These are phyloP conservation scores for Nylanderia fulva DNA, from an alignment of 1,140 invertebrate species.

Conservation along the genomic window DNA sequence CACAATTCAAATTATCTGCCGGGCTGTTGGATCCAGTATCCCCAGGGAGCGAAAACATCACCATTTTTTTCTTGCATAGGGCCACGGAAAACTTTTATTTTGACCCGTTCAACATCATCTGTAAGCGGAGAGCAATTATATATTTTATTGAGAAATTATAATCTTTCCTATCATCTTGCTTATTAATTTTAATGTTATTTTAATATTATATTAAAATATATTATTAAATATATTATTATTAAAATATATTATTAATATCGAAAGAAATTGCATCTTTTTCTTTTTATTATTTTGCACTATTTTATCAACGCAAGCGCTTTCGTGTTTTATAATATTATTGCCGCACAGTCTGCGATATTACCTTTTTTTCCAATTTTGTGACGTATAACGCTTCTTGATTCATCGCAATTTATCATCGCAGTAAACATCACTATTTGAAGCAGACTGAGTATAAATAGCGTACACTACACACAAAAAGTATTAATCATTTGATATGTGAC, in stretches of 20 bases:
- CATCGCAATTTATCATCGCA: background rate
- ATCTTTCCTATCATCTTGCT: background rate
- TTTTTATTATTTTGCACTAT: no score
- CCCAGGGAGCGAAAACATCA: slow-evolving; percentile 88
- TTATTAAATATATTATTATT: no score
- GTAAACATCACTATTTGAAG: slow-evolving; percentile 20
- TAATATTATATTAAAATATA: no score
- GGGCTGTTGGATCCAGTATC: slow-evolving; percentile 91
- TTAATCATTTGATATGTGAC: background rate
- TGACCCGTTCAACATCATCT: slow-evolving; percentile 87
- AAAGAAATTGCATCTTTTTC: no score
- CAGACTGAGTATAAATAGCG: background rate
- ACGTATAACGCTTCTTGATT: background rate
- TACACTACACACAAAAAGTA: slow-evolving; percentile 6
- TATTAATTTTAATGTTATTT: background rate
- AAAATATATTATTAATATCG: no score
- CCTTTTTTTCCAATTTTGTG: slow-evolving; percentile 16
- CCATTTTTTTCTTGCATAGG: slow-evolving; percentile 88
- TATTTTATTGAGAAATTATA: background rate
- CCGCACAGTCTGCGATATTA: background rate
- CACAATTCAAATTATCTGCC: background rate
- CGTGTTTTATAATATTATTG: background rate
- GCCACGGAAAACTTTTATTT: slow-evolving; percentile 91
- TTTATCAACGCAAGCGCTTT: no score
- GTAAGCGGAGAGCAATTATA: slow-evolving; percentile 23